A percentile compares a stretch with the other conserved stretches of the same genome.
These are phyloP conservation scores for Siphamia tubifer DNA, from an alignment of 2,113 vertebrate species.

Conservation along the genomic window DNA sequence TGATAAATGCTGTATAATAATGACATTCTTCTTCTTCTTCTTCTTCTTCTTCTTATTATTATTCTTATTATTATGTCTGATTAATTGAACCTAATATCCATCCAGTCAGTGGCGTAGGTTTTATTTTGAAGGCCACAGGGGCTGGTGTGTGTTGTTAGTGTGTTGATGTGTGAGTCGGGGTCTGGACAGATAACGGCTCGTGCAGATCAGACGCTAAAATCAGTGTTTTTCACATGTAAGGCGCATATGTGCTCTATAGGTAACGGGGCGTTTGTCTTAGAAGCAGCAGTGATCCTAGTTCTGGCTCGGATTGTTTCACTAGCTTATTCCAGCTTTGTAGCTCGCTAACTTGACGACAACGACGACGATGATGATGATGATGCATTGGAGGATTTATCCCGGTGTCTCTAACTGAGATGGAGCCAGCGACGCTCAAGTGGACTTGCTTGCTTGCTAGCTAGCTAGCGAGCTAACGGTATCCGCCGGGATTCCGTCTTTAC, in stretches of 20 bases:
- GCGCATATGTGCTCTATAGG: neutral
- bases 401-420: constrained; percentile 71
- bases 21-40: too few relatives aligned
- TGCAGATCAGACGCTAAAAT: neutral
- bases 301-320: neutral
- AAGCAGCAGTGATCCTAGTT: neutral
- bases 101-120: neutral
- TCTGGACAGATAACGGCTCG: constrained; percentile 54
- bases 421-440: constrained; percentile 52
- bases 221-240: neutral
- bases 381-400: constrained; percentile 68
- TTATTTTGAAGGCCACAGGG: constrained; percentile 35
- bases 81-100: too few relatives aligned
- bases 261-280: neutral
- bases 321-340: neutral
- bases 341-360: constrained; percentile 48
- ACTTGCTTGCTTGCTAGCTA: constrained; percentile 55
- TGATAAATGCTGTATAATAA: too few relatives aligned
- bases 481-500: constrained; percentile 17
- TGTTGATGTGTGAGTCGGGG: constrained; percentile 4
- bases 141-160: neutral
- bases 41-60: too few relatives aligned
- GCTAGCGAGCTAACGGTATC: constrained; percentile 56
- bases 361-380: constrained; percentile 51
- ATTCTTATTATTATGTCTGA: too few relatives aligned